Conservation (phyloP, 2,113 vertebrate species). For the Larimichthys crocea region DNA sequence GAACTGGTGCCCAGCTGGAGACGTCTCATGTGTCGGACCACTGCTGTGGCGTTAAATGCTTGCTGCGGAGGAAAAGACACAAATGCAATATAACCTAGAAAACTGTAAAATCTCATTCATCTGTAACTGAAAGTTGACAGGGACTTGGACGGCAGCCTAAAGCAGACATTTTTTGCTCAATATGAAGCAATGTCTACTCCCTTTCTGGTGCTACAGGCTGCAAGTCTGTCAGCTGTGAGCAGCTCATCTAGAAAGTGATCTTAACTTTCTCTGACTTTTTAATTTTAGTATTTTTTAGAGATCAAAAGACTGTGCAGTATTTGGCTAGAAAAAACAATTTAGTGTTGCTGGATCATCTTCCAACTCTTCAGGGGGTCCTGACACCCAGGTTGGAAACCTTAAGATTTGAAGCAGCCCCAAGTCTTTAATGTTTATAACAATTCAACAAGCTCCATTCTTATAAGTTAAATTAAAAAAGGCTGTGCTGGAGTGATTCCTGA, state of each 20-base stretch:
- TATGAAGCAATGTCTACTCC: not conserved
- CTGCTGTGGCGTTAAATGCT: conserved; percentile 98
- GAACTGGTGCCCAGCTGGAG: conserved; percentile 94
- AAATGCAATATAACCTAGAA: not conserved
- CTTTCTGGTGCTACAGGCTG: not conserved
- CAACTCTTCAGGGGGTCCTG: not conserved
- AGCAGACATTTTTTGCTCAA: not conserved
- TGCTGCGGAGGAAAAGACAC: conserved; percentile 83
- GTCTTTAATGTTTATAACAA: not conserved
- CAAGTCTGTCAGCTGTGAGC: not conserved
- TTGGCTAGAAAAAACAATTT: not conserved
- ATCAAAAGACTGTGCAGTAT: not conserved
- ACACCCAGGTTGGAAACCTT: not conserved
- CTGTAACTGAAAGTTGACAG: not conserved
- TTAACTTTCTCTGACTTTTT: not conserved
- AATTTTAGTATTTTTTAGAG: not conserved
- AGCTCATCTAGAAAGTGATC: not conserved
- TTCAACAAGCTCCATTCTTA: conserved; percentile 8
- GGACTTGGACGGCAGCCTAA: not conserved
- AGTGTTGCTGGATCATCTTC: not conserved
- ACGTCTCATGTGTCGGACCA: conserved; percentile 96
- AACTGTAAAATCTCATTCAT: not conserved
- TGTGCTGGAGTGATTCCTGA: not conserved
- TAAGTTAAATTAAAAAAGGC: not conserved
- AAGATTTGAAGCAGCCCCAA: not conserved